Conservation (phyloP, 1,140 invertebrate genomes). For the Coptotermes formosanus region DNA sequence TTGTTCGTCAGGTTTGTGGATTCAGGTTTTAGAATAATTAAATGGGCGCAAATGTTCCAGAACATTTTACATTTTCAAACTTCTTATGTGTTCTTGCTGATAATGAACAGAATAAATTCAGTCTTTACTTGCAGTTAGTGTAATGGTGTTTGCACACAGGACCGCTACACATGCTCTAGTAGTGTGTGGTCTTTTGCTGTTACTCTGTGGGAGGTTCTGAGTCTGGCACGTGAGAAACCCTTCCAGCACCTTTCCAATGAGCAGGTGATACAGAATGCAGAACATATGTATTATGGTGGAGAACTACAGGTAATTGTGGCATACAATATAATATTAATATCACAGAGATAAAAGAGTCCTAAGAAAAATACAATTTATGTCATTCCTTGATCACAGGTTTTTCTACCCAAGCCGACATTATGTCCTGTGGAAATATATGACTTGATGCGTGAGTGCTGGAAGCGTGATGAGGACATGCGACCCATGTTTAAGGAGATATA, state of each 20-base stretch:
- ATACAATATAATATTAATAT: background rate
- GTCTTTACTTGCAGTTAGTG: background rate
- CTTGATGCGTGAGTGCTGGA: constrained; percentile 79
- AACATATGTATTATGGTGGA: constrained; percentile 65
- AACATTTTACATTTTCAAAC: too few relatives aligned
- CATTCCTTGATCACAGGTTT: constrained; percentile 49
- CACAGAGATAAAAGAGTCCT: background rate
- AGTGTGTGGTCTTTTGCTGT: constrained; percentile 69
- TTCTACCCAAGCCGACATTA: constrained; percentile 65
- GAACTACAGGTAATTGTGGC: constrained; percentile 56
- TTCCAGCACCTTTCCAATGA: constrained; percentile 69
- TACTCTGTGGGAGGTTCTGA: constrained; percentile 74
- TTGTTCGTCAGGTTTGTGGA: too few relatives aligned
- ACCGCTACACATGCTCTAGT: constrained; percentile 63
- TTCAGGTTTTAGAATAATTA: too few relatives aligned
- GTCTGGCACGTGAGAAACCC: constrained; percentile 68
- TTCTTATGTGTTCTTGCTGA: too few relatives aligned
- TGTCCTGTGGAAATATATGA: constrained; percentile 77
- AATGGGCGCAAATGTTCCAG: too few relatives aligned
- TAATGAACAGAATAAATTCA: too few relatives aligned
- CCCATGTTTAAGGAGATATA: constrained; percentile 76
- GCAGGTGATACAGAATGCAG: constrained; percentile 72
- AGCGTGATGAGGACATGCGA: constrained; percentile 59
- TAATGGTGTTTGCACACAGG: constrained; percentile 47
- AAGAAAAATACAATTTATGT: background rate